Percentiles rank a stretch among this genome's conserved stretches.
phyloP scores from a whole-genome alignment of 2,888 invertebrate species.

The Agrotis exclamationis region DNA sequence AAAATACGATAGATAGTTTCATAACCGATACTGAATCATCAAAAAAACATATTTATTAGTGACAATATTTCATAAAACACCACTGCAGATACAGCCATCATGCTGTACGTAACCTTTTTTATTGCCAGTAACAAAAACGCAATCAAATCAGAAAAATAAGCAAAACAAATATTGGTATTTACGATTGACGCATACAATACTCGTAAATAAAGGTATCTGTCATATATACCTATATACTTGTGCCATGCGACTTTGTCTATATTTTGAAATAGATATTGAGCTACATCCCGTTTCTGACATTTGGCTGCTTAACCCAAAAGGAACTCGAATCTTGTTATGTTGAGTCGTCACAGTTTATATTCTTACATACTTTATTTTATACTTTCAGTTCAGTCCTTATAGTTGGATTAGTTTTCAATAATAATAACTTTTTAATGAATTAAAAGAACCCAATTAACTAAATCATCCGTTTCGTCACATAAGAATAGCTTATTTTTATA shows the following conservation, averaged over 20 bases:
- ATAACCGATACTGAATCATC: conserved; percentile 17
- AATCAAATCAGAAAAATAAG: conserved; percentile 51
- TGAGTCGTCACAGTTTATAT: no score
- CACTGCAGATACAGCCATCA: conserved; percentile 41
- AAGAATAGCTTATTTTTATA: no score
- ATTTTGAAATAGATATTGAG: no score
- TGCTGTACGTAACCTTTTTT: conserved; percentile 33
- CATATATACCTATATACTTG: conserved; percentile 8
- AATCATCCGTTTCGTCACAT: no score
- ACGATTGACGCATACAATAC: conserved; percentile 43
- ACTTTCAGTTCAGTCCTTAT: no score
- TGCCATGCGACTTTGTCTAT: background rate
- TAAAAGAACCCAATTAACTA: no score
- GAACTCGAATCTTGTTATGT: no score
- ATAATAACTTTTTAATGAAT: no score
- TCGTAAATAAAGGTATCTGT: conserved; percentile 24
- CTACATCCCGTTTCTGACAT: no score
- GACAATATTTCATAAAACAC: conserved; percentile 37
- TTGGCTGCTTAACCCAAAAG: no score
- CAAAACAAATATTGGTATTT: conserved; percentile 33
- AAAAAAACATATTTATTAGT: conserved; percentile 9
- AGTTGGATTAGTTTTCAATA: no score
- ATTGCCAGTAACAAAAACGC: conserved; percentile 46
- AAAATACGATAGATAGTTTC: conserved; percentile 2
- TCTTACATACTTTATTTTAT: no score